Evolutionary conservation across 2,888 invertebrate genomes (phyloP).

Genomic region (Gymnosoma rotundatum): DNA sequence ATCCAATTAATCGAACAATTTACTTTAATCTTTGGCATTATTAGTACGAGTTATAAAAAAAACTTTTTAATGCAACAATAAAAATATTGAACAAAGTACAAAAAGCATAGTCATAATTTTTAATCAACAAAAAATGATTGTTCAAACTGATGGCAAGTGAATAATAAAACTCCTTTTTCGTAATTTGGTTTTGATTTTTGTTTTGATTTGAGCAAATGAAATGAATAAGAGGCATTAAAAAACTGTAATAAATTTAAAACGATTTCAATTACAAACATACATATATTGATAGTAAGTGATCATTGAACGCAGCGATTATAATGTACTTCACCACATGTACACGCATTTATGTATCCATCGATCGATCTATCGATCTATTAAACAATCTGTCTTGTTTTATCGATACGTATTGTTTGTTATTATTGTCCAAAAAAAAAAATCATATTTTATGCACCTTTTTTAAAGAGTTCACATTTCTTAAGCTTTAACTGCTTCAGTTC

Average conservation of each 20-base stretch:
- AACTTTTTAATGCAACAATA: constrained; percentile 21
- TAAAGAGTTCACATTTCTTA: constrained; percentile 38
- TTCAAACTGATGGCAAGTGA: constrained; percentile 43
- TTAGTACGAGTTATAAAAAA: constrained; percentile 55
- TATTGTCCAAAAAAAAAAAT: constrained; percentile 28
- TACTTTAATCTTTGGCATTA: constrained; percentile 71
- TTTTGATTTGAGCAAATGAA: constrained; percentile 15
- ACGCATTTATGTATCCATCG: constrained; percentile 24
- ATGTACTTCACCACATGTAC: constrained; percentile 36
- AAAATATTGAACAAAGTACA: background rate
- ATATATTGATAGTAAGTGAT: constrained; percentile 46
- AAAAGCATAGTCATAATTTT: constrained; percentile 46
- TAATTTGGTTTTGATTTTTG: constrained; percentile 34
- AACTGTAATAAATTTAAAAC: constrained; percentile 28
- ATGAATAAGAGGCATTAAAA: background rate
- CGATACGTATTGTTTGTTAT: constrained; percentile 26
- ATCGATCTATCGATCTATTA: constrained; percentile 15
- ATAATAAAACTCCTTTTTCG: constrained; percentile 48
- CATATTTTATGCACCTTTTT: constrained; percentile 60
- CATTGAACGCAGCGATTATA: constrained; percentile 35
- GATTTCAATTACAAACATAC: constrained; percentile 16
- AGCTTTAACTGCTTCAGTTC: background rate
- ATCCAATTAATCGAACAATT: constrained; percentile 73
- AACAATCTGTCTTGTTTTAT: constrained; percentile 36
- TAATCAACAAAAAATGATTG: constrained; percentile 43